phyloP scores from a whole-genome alignment of 2,888 invertebrate genomes.

The Herminia tarsipennalis region DNA sequence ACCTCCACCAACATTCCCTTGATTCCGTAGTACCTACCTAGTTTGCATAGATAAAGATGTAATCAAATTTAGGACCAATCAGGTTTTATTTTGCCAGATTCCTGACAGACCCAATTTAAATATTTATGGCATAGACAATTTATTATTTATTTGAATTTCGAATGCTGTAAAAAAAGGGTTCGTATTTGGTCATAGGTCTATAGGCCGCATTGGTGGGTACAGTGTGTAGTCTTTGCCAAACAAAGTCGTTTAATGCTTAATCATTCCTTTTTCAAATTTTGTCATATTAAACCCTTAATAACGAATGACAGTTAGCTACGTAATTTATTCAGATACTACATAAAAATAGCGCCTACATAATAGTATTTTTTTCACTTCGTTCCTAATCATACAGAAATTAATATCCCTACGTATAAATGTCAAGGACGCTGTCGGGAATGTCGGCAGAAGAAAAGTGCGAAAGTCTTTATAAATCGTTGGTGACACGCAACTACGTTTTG shows the following conservation, averaged over 20 bases:
- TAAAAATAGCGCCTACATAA: not conserved
- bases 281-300: no score
- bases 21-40: constrained; percentile 9
- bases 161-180: no score
- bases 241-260: no score
- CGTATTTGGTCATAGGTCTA: no score
- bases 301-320: no score
- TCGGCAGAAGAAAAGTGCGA: constrained; percentile 25
- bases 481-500: constrained; percentile 32
- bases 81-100: no score
- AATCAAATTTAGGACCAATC: constrained; percentile 5
- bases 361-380: not conserved
- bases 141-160: no score
- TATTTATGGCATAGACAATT: no score
- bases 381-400: constrained; percentile 10
- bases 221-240: no score
- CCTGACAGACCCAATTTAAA: no score
- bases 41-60: constrained; percentile 16
- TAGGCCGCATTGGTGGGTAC: no score
- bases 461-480: constrained; percentile 17
- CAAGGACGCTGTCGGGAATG: constrained; percentile 35
- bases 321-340: not conserved
- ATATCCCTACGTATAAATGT: constrained; percentile 32
- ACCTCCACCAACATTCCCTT: constrained; percentile 10
- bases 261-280: no score